Conservation (phyloP, 2,113 vertebrate genomes). For the Nesospiza acunhae region DNA sequence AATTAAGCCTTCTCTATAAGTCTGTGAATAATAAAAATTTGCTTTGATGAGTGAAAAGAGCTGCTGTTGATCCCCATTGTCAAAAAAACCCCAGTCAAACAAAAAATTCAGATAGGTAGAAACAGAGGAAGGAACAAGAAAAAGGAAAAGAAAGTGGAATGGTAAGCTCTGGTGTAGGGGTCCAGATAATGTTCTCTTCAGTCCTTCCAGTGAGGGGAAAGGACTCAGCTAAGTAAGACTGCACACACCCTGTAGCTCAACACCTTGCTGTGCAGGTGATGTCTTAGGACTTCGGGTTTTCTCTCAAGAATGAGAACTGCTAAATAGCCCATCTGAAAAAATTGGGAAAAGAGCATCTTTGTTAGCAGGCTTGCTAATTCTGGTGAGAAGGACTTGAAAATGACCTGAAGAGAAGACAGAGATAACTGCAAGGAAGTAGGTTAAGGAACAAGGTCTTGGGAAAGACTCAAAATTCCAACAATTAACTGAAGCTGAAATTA, state of each 20-base stretch:
- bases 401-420: not conserved
- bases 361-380: not conserved
- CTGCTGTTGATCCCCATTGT: not conserved
- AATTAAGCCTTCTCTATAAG: not conserved
- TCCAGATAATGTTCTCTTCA: fast-evolving
- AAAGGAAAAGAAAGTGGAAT: not conserved
- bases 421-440: not conserved
- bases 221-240: no score
- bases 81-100: not conserved
- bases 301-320: not conserved
- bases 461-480: not conserved
- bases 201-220: not conserved
- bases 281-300: not conserved
- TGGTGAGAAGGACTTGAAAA: not conserved
- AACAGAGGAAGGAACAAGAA: not conserved
- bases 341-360: not conserved
- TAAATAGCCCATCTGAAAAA: not conserved
- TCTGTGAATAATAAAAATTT: not conserved
- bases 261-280: not conserved
- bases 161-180: not conserved
- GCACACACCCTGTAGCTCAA: not conserved
- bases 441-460: not conserved
- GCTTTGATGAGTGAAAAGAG: not conserved
- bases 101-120: not conserved
- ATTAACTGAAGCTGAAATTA: not conserved